phyloP scores from a whole-genome alignment of 2,797 vertebrate species.

The Poeciliopsis presidionis region DNA sequence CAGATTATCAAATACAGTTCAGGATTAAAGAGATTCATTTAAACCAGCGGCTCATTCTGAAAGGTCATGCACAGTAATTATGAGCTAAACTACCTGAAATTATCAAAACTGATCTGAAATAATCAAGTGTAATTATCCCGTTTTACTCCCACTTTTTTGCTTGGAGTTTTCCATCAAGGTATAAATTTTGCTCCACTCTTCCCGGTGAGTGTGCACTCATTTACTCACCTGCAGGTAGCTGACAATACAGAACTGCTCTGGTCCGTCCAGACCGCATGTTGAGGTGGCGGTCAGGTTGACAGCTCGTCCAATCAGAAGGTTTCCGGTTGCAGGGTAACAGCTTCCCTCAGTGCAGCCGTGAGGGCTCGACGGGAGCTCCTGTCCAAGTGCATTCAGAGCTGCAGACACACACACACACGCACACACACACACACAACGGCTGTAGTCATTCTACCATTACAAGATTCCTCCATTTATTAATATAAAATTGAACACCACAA shows the following conservation, averaged over 20 bases:
- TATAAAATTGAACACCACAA: neutral
- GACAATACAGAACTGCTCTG: constrained; percentile 86
- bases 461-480: neutral
- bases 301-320: constrained; percentile 86
- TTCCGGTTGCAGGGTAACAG: constrained; percentile 88
- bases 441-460: neutral
- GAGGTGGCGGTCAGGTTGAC: constrained; percentile 81
- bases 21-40: neutral
- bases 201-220: neutral
- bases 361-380: constrained; percentile 79
- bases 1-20: neutral
- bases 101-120: neutral
- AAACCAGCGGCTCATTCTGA: neutral
- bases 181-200: neutral
- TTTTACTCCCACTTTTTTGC: neutral
- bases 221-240: constrained; percentile 86
- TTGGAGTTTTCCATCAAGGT: neutral
- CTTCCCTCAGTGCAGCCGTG: constrained; percentile 83
- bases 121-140: neutral
- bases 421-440: too few species aligned
- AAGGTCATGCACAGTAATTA: neutral
- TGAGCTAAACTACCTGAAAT: neutral
- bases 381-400: constrained; percentile 61
- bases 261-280: constrained; percentile 80
- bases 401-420: neutral